phyloP scores from a whole-genome alignment of 2,113 vertebrate genomes.

The Rallus limicola region DNA sequence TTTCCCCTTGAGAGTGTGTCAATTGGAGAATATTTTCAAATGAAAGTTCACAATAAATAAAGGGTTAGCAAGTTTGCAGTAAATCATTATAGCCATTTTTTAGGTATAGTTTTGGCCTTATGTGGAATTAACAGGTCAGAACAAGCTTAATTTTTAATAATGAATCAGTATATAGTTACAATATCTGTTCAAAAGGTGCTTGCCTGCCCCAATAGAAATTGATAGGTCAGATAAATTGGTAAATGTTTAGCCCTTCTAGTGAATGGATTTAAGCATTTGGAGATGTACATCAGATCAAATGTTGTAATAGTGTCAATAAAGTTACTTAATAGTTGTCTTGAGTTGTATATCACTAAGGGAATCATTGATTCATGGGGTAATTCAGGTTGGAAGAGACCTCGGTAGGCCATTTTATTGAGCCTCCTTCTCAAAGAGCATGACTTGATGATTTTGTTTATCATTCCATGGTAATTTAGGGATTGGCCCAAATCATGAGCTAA shows the following conservation, averaged over 20 bases:
- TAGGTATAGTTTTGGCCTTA: neutral
- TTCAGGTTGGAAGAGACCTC: neutral
- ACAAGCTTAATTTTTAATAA: neutral
- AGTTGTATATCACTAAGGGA: neutral
- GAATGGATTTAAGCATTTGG: fast-evolving
- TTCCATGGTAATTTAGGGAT: neutral
- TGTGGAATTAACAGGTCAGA: neutral
- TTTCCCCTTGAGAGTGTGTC: neutral
- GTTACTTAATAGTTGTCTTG: neutral
- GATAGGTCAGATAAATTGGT: neutral
- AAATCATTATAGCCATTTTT: neutral
- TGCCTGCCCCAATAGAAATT: neutral
- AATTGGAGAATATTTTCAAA: neutral
- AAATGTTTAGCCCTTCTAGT: neutral
- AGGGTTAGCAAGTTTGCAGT: neutral
- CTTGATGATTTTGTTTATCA: neutral
- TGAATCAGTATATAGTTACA: neutral
- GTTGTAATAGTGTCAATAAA: neutral
- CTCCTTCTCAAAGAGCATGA: neutral
- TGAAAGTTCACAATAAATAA: neutral
- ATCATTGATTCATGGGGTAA: neutral
- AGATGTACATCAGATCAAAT: neutral
- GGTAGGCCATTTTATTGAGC: neutral
- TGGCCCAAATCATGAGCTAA: neutral
- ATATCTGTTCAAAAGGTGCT: neutral